Evolutionary conservation across 1,140 invertebrate species (phyloP).

Genomic region (Maconellicoccus hirsutus): DNA sequence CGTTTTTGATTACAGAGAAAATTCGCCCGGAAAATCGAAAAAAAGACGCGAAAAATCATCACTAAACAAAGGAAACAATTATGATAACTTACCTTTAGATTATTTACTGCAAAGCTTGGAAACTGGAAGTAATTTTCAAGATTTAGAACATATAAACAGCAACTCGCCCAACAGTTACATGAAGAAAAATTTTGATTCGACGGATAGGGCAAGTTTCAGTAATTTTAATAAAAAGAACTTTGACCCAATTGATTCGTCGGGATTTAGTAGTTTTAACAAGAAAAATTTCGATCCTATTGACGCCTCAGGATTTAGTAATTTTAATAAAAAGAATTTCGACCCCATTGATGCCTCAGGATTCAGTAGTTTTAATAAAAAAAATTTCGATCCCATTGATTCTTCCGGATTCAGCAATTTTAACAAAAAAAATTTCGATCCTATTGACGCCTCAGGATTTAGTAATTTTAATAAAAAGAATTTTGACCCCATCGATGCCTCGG

Average conservation of each 20-base stretch:
- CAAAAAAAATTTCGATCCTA: constrained; percentile 28
- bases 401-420: constrained; percentile 45
- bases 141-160: too few species aligned
- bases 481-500: constrained; percentile 45
- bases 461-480: constrained; percentile 41
- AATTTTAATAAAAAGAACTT: constrained; percentile 33
- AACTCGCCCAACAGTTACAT: too few species aligned
- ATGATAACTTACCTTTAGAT: neutral
- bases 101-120: neutral
- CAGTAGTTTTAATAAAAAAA: neutral
- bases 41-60: neutral
- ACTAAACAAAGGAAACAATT: neutral
- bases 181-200: constrained; percentile 29
- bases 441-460: constrained; percentile 38
- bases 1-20: neutral
- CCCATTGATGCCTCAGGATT: neutral
- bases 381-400: constrained; percentile 36
- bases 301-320: neutral
- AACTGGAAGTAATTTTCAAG: constrained; percentile 35
- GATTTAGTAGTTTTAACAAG: constrained; percentile 45
- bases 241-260: constrained; percentile 33
- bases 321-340: constrained; percentile 1
- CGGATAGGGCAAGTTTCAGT: constrained; percentile 40
- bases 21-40: neutral
- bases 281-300: constrained; percentile 44